Percentiles rank a stretch among this genome's conserved stretches.
Conservation (phyloP, 2,888 invertebrate species). For the Biston stratarius region DNA sequence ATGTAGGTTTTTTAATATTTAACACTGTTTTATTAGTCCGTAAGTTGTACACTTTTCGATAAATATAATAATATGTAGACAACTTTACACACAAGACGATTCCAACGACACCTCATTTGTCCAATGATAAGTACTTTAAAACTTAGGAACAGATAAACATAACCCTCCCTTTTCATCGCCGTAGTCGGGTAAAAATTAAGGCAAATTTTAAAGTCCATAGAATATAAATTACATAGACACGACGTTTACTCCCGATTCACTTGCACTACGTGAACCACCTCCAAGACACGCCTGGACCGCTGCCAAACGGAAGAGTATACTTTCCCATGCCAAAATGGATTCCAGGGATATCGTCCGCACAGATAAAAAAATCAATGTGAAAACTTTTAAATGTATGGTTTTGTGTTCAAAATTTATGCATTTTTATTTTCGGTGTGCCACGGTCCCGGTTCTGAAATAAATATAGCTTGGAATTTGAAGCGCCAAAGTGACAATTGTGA, state of each 20-base stretch:
- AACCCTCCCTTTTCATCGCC: too few species aligned
- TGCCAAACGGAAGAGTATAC: conserved; percentile 64
- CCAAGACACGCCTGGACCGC: conserved; percentile 59
- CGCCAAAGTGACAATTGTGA: conserved; percentile 25
- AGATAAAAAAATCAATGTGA: conserved; percentile 57
- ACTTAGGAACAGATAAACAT: too few species aligned
- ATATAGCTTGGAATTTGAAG: conserved; percentile 12
- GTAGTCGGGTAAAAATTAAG: too few species aligned
- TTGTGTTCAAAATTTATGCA: conserved; percentile 38
- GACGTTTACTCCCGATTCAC: conserved; percentile 44
- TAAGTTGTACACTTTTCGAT: too few species aligned
- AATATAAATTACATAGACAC: conserved; percentile 25
- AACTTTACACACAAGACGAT: too few species aligned
- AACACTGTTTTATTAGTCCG: too few species aligned
- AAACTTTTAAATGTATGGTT: conserved; percentile 54
- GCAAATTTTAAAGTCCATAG: conserved; percentile 23
- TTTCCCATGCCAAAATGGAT: conserved; percentile 68
- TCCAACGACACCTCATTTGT: too few species aligned
- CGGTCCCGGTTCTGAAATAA: conserved; percentile 16
- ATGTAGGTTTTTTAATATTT: too few species aligned
- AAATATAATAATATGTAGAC: too few species aligned
- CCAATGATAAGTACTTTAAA: too few species aligned
- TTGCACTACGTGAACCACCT: conserved; percentile 53
- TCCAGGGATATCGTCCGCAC: conserved; percentile 51
- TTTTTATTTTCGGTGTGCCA: conserved; percentile 35